Base-by-base conservation (phyloP, 2,888 invertebrate species). In the Melieria crassipennis region DNA sequence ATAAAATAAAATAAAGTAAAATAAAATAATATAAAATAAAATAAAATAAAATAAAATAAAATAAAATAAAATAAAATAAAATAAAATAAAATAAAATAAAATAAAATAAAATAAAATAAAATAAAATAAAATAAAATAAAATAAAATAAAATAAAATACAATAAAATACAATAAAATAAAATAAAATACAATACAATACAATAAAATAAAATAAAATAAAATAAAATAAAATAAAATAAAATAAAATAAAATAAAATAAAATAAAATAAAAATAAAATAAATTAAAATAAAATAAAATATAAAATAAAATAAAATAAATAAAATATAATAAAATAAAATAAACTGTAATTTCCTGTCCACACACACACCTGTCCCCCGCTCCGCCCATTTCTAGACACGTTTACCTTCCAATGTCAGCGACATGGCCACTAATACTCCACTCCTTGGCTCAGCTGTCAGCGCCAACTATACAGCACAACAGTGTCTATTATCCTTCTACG, bases 31-130 rank as follows among this genome's bases (percentile, higher is more conserved):
- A 11, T 16, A 16, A 56, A 7, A 56, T 30, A 30, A 58, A 30
- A 10, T 10, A 7, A 16, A 58, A 16, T 10, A 58, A 13, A 57
- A 57, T 58, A 6, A 58, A 42, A 58, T 58, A 9, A 58, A 58
- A 30, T 58, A 30, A 13, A 42, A 30, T 16, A 7, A 1, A 58
- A 5, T 42, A 7, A 42, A 0, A 16, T 3, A 58, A 6, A 7
- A 58, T 42, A 42, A 42, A 58, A 57, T 16, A 56, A 56, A 56
- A 11, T n/a, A 16, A n/a, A 56, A n/a, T 16, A n/a, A 56, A 56
- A n/a, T 56, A 56, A 56, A 56, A 56, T 11, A 13, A 11, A 56
- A 56, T 56, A 11, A 56, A 56, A 56, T 52, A 52, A 56, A 56
- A 56, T n/a, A 56, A 56, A 56, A 56, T 56, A 56, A n/a, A 11